Conservation (phyloP, 2,888 invertebrate species). For the Pterostichus madidus region DNA sequence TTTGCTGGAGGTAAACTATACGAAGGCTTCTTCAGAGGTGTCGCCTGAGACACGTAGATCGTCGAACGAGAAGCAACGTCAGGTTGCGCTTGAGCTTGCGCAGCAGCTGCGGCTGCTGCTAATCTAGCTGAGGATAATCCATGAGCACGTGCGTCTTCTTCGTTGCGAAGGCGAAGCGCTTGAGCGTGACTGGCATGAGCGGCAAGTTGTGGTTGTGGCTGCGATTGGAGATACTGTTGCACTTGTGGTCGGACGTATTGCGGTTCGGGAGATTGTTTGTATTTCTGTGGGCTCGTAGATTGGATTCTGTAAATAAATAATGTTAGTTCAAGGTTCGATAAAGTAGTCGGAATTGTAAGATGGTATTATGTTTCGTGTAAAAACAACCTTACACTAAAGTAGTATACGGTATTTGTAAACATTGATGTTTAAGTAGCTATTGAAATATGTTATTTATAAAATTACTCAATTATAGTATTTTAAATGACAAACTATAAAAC, state of each 20-base stretch:
- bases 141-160: constrained; percentile 24
- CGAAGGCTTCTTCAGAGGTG: constrained; percentile 50
- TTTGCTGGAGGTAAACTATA: constrained; percentile 9
- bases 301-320: constrained; percentile 50
- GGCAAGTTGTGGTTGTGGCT: constrained; percentile 29
- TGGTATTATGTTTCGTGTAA: too few relatives aligned
- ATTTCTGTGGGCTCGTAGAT: constrained; percentile 19
- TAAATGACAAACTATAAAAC: too few relatives aligned
- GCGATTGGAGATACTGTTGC: constrained; percentile 57
- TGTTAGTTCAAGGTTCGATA: background rate
- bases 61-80: constrained; percentile 40
- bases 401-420: too few relatives aligned
- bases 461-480: too few relatives aligned
- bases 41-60: constrained; percentile 59
- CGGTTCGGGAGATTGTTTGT: constrained; percentile 35
- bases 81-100: constrained; percentile 32
- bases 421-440: too few relatives aligned
- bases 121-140: background rate
- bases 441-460: too few relatives aligned
- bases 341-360: too few relatives aligned
- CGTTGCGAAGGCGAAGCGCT: constrained; percentile 32
- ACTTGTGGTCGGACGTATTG: constrained; percentile 57
- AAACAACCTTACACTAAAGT: too few relatives aligned
- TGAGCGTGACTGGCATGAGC: background rate
- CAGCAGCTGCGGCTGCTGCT: background rate